Conservation (phyloP, 2,113 vertebrate species). For the Chlorocebus sabaeus region DNA sequence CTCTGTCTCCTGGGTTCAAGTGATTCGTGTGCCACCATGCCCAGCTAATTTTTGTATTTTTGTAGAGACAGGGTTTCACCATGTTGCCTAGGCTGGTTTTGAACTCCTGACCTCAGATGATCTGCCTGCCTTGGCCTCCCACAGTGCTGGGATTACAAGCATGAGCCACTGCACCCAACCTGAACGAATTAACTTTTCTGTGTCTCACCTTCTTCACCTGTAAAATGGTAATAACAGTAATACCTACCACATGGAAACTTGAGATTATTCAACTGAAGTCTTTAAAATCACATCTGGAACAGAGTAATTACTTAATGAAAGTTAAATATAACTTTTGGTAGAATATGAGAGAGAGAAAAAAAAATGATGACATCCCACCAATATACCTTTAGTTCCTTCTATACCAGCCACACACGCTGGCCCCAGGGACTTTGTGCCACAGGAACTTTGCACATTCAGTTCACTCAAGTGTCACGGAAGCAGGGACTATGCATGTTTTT, state of each 20-base stretch:
- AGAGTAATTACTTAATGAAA: neutral
- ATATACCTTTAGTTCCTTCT: neutral
- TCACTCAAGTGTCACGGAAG: neutral
- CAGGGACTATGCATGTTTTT: neutral
- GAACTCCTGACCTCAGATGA: too few species aligned
- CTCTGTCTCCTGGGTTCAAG: too few species aligned
- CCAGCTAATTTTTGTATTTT: too few species aligned
- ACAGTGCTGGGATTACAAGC: too few species aligned
- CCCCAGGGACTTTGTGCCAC: neutral
- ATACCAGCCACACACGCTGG: neutral
- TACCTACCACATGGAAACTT: neutral
- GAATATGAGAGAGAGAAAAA: neutral
- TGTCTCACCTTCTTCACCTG: neutral
- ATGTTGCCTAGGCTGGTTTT: too few species aligned
- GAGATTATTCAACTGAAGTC: neutral
- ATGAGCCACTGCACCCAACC: too few species aligned
- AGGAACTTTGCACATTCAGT: neutral
- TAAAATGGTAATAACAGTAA: neutral
- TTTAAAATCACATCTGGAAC: neutral
- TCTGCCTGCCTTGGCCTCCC: too few species aligned
- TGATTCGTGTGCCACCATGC: too few species aligned
- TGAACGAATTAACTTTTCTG: neutral
- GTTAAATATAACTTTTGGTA: neutral
- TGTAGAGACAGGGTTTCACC: too few species aligned
- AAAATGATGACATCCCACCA: neutral